Evolutionary conservation across 1,140 invertebrate species (phyloP).

Genomic region (Drosophila burlai): DNA sequence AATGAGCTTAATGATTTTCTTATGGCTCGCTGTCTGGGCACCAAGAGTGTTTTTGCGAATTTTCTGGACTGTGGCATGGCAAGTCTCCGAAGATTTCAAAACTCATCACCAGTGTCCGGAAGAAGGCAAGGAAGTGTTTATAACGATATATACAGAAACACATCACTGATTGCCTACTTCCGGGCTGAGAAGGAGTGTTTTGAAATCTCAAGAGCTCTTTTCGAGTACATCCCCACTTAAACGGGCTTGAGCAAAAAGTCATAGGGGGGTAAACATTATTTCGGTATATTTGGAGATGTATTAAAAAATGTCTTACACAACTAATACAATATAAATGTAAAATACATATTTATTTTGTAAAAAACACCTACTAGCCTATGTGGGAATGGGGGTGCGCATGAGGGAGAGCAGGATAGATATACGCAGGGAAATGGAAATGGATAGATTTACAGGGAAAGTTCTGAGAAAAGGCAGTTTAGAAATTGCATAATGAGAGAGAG

Average conservation of each 20-base stretch:
- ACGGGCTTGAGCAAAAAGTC: conserved; percentile 24
- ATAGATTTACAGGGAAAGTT: background rate
- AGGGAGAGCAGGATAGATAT: conserved; percentile 8
- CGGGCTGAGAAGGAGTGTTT: background rate
- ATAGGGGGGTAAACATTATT: conserved; percentile 16
- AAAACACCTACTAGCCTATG: conserved; percentile 70
- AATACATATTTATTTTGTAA: conserved; percentile 44
- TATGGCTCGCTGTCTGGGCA: conserved; percentile 26
- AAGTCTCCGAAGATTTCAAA: conserved; percentile 7
- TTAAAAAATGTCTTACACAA: conserved; percentile 57
- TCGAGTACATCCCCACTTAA: background rate
- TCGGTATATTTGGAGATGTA: conserved; percentile 60
- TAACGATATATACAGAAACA: conserved; percentile 20
- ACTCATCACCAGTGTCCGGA: background rate
- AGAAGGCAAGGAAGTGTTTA: conserved; percentile 11
- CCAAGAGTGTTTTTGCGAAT: conserved; percentile 27
- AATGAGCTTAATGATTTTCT: conserved; percentile 21
- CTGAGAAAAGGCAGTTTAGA: background rate
- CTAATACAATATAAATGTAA: conserved; percentile 65
- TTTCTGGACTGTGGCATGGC: background rate
- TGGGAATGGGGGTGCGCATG: conserved; percentile 38
- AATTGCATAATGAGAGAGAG: conserved; percentile 1
- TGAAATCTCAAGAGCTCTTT: background rate
- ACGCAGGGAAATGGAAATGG: conserved; percentile 4
- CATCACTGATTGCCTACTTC: background rate